Conservation (phyloP, 2,888 invertebrate genomes). For the Lagria hirta region DNA sequence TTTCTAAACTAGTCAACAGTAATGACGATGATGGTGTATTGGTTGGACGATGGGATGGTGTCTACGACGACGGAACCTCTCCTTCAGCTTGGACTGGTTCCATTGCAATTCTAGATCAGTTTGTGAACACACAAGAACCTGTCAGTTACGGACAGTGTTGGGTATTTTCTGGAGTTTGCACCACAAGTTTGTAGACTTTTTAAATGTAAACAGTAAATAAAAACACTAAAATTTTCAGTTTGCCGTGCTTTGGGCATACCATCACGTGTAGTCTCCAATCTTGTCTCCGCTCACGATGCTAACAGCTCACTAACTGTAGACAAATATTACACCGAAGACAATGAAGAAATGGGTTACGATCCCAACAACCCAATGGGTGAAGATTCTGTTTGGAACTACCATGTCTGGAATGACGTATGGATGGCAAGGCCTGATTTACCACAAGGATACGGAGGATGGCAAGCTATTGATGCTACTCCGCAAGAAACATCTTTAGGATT, state of each 20-base stretch:
- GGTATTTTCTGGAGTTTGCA: constrained; percentile 82
- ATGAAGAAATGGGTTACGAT: constrained; percentile 67
- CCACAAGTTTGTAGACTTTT: constrained; percentile 61
- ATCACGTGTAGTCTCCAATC: constrained; percentile 77
- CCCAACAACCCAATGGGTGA: constrained; percentile 67
- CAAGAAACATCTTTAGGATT: constrained; percentile 74
- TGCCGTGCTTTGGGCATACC: constrained; percentile 81
- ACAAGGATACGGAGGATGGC: constrained; percentile 84
- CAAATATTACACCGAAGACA: constrained; percentile 68
- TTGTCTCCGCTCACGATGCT: constrained; percentile 83
- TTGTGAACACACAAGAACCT: constrained; percentile 62
- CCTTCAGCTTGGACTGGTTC: constrained; percentile 82
- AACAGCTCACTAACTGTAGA: constrained; percentile 78
- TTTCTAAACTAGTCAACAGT: constrained; percentile 75
- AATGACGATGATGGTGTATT: constrained; percentile 74
- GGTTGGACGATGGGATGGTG: constrained; percentile 72
- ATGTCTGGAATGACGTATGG: constrained; percentile 88
- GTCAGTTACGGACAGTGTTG: constrained; percentile 86
- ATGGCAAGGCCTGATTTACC: constrained; percentile 80
- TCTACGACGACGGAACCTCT: constrained; percentile 72
- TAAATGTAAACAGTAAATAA: not conserved
- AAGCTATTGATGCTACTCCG: constrained; percentile 83
- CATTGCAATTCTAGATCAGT: constrained; percentile 73
- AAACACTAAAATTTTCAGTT: constrained; percentile 54
- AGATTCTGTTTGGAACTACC: constrained; percentile 87